Evolutionary conservation across 2,113 vertebrate species (phyloP), one percentile per base, ranked within the genome.

Genomic region (Erinaceus europaeus): DNA sequence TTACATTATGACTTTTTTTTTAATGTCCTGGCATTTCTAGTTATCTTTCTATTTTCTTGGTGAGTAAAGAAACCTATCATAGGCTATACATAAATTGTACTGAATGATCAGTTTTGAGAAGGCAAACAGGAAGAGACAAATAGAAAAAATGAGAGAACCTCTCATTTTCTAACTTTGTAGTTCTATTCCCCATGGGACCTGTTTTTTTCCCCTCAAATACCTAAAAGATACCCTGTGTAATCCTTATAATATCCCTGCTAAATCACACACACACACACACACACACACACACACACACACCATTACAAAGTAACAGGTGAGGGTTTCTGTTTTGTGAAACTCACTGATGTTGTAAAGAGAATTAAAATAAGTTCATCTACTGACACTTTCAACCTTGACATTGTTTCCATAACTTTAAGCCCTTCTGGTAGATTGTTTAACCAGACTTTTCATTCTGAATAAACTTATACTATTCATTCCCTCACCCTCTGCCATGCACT

Each of bases 41-140:
- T 27, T 77, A 55, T 34, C 25, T 92, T 64, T 64, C 80, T 83
- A 15, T 83, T 76, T 86, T 71, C 61, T 83, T 88, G 64, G 73
- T 68, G 38, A 59, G 67, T 46, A 25, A 73, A 87, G 52, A 74
- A 55, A 83, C 48, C 42, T 62, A 72, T 15, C 50, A 73, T 52
- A 73, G 32, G 14, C 21, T 73, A 11, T 38, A 57, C 18, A 46
- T 15, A 52, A 17, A 36, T 21, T 32, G 14, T 73, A 21, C 36
- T n/a, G 5, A 78, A 38, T 69, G 36, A 57, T 21, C 17, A 62
- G 6, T 59, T 73, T 72, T 62, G 57, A 62, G 69, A 57, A 78
- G 32, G 83, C 42, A 48, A 27, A 79, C 42, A 81, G 9, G 52
- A 1, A 9, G 72, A 4, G 52, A 67, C 48, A 46, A 50, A n/a